Percentiles rank a stretch among this genome's conserved stretches.
Conservation (phyloP, 1,140 invertebrate genomes). For the Hyphantria cunea region DNA sequence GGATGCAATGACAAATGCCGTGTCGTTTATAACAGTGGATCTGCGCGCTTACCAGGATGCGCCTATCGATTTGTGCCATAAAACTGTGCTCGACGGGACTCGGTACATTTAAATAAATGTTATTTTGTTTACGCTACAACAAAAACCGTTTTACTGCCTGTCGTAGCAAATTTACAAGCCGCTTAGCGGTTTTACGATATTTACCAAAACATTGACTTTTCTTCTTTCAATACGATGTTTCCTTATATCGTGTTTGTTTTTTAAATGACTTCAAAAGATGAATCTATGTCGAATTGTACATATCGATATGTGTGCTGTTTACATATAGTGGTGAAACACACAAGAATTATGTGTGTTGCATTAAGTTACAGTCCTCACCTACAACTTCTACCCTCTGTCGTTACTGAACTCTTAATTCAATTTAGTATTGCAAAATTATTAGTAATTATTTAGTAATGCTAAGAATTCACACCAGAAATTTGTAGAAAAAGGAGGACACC, state of each 20-base stretch:
- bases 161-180: slow-evolving; percentile 32
- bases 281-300: no score
- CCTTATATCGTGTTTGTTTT: neutral
- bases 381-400: no score
- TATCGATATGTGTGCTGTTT: no score
- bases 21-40: slow-evolving; percentile 23
- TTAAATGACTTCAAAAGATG: no score
- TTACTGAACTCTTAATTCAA: no score
- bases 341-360: no score
- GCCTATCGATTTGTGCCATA: slow-evolving; percentile 48
- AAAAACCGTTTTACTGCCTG: slow-evolving; percentile 30
- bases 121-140: slow-evolving; percentile 32
- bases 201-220: slow-evolving; percentile 20
- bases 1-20: neutral
- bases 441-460: no score
- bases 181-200: slow-evolving; percentile 34
- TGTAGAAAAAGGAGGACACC: no score
- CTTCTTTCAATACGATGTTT: neutral
- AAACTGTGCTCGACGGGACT: slow-evolving; percentile 25
- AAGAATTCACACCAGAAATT: no score
- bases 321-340: no score
- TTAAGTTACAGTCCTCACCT: no score
- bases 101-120: slow-evolving; percentile 31
- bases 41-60: slow-evolving; percentile 33
- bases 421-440: no score